Percentiles rank a stretch among this genome's conserved stretches.
Conservation (phyloP, 2,797 vertebrate genomes). For the Schizopygopsis malacanthus region DNA sequence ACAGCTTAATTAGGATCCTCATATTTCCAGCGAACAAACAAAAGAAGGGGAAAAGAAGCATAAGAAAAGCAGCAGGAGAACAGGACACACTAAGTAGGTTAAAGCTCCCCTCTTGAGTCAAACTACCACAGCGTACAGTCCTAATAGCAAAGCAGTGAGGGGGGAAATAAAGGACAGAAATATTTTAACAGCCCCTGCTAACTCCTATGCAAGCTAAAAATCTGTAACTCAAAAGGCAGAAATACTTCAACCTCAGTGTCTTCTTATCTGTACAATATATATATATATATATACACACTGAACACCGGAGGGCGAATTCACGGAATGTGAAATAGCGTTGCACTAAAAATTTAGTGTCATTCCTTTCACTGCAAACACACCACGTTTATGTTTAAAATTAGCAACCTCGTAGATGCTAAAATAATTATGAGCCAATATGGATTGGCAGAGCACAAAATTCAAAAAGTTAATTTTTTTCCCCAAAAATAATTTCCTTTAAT, state of each 20-base stretch:
- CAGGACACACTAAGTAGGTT: slow-evolving; percentile 47
- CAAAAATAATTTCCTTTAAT: background rate
- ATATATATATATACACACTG: too few species aligned
- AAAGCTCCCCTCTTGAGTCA: slow-evolving; percentile 33
- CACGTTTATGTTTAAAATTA: background rate
- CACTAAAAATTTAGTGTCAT: background rate
- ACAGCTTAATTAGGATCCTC: slow-evolving; percentile 73
- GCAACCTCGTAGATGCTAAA: background rate
- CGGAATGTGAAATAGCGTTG: background rate
- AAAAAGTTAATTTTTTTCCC: too few species aligned
- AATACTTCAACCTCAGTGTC: background rate
- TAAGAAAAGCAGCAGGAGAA: slow-evolving; percentile 37
- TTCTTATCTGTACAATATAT: background rate
- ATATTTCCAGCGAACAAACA: slow-evolving; percentile 69
- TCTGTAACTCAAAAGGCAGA: background rate
- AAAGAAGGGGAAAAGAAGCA: slow-evolving; percentile 30
- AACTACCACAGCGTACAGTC: slow-evolving; percentile 32
- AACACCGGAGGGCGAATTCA: background rate
- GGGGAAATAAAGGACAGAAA: slow-evolving; percentile 4
- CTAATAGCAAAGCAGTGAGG: background rate
- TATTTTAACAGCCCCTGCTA: slow-evolving; percentile 16
- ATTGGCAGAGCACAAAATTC: background rate
- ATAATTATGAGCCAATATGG: background rate
- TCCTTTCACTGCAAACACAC: background rate
- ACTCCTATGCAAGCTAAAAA: background rate